Evolutionary conservation across 1,140 invertebrate genomes (phyloP), one percentile per base, ranked within the genome.

Genomic region (Vollenhovia emeryi): DNA sequence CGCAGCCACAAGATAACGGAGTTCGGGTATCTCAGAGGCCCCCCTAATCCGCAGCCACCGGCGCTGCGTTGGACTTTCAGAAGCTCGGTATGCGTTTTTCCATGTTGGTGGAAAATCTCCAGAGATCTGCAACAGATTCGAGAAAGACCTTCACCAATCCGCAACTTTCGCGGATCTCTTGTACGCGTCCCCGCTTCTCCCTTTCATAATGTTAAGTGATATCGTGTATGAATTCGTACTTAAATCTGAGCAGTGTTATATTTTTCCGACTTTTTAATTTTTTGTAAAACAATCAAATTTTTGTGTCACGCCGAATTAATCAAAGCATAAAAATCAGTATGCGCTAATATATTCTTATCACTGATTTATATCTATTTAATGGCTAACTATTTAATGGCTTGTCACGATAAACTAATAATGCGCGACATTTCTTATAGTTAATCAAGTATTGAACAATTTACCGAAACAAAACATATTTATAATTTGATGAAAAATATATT

Each of bases 1-100:
- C 96, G 96, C 0, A 99, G 94, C 98, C 98, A 99, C 7, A 99
- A 95, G 24, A 99, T 96, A 85, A 98, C 93, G 1, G 96, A 96
- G 88, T 97, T 95, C 2, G 95, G 94, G 91, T 96, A 97, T 30
- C 98, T 95, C 9, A 99, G 95, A 3, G 97, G 97, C 11, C 97
- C 98, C 50, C 97, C 97, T 27, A 97, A 92, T 13, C 95, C 95
- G 59, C 93, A 95, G 7, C 97, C 97, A 13, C 96, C 96, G 45
- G 95, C 95, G 4, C 92, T 55, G 66, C 97, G 96, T 94, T 99
- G 98, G 85, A 97, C 96, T 18, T 95, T 93, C 55, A 99, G 90
- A 66, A 98, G 95, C 33, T 97, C 96, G 91, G 97, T 98, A 91
- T 98, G 96, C 2, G 94, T 96, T 36, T 92, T 93, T 1, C 97